Percentiles rank a stretch among this genome's conserved stretches.
phyloP scores from a whole-genome alignment of 2,888 invertebrate species.

The Leptinotarsa haldemani region DNA sequence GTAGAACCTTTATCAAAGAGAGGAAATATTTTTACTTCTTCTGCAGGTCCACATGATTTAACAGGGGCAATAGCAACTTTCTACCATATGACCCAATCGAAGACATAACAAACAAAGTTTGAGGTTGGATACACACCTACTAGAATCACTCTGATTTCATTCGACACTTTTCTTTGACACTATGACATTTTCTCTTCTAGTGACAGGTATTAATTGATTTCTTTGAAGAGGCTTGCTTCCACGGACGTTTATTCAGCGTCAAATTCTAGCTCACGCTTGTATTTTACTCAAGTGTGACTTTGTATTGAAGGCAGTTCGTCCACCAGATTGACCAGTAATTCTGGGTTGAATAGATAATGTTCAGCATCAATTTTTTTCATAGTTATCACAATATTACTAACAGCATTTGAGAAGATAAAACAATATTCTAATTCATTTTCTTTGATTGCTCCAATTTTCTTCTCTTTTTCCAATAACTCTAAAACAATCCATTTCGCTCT shows the following conservation, averaged over 20 bases:
- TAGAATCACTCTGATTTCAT: too few relatives aligned
- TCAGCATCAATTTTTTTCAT: conserved; percentile 22
- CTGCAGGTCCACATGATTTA: background rate
- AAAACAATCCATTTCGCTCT: conserved; percentile 21
- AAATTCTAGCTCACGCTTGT: background rate
- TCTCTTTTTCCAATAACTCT: background rate
- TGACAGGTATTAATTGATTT: background rate
- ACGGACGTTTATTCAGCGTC: background rate
- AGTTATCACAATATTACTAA: conserved; percentile 18
- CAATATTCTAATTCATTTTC: background rate
- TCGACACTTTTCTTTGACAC: background rate
- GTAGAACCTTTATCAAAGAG: conserved; percentile 11
- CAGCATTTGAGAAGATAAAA: background rate
- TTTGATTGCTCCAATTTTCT: background rate
- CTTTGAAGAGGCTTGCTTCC: conserved; percentile 22
- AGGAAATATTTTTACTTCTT: conserved; percentile 9
- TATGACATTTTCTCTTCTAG: conserved; percentile 12
- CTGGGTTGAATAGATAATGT: conserved; percentile 2
- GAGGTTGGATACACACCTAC: background rate
- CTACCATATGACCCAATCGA: background rate
- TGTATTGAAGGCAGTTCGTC: conserved; percentile 15
- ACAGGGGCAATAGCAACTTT: background rate
- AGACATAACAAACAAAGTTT: too few relatives aligned
- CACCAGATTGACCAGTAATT: background rate
- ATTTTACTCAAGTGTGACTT: conserved; percentile 6